Evolutionary conservation across 2,888 invertebrate species (phyloP).

Genomic region (Gasteruption jaculator): DNA sequence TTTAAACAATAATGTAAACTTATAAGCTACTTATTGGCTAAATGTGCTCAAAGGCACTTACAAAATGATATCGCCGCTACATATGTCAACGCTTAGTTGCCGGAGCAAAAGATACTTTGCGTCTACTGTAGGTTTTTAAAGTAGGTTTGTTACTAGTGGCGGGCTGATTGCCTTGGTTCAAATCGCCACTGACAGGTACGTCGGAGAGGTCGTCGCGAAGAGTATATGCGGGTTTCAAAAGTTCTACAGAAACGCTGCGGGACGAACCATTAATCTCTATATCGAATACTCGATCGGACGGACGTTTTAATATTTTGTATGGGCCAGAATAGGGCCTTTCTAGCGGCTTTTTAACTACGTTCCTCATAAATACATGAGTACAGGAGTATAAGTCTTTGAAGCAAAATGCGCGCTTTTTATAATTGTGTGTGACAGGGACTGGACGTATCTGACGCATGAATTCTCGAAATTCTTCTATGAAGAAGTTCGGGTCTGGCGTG

Average conservation of each 20-base stretch:
- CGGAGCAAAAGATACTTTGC: too few species aligned
- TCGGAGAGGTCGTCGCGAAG: too few species aligned
- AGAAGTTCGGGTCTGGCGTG: conserved; percentile 8
- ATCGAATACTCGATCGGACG: conserved; percentile 14
- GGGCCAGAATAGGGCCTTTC: conserved; percentile 27
- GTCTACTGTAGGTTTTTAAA: too few species aligned
- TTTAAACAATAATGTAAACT: too few species aligned
- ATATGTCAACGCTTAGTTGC: too few species aligned
- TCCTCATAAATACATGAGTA: conserved; percentile 21
- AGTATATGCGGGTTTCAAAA: conserved; percentile 20
- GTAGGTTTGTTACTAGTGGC: too few species aligned
- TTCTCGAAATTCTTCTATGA: conserved; percentile 18
- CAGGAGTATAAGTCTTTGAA: conserved; percentile 20
- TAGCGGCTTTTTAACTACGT: conserved; percentile 14
- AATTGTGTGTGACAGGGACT: conserved; percentile 20
- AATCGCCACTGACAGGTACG: too few species aligned
- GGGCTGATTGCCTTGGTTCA: too few species aligned
- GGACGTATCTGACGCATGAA: conserved; percentile 17
- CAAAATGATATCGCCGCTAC: too few species aligned
- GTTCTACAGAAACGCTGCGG: conserved; percentile 12
- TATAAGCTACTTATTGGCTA: too few species aligned
- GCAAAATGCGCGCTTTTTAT: conserved; percentile 12
- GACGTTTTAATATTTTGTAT: conserved; percentile 19
- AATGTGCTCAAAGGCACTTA: too few species aligned
- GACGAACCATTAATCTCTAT: conserved; percentile 14